Percentiles rank a stretch among this genome's conserved stretches.
These are phyloP conservation scores for Netelia virgata DNA, from an alignment of 2,888 invertebrate genomes.

Conservation along the genomic window DNA sequence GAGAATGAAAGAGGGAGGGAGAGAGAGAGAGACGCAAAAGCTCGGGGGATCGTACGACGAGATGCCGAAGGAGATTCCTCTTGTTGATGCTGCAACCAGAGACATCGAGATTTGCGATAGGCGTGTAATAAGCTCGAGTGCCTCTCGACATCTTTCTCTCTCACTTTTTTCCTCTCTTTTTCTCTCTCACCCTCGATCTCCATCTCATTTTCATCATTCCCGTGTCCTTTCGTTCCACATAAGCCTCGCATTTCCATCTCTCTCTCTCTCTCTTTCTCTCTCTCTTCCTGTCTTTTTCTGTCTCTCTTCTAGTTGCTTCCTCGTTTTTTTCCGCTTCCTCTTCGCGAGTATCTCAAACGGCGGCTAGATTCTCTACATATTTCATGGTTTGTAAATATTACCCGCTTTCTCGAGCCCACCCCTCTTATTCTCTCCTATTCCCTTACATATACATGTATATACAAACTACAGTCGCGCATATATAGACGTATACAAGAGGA, in stretches of 20 bases:
- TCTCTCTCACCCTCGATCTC: conserved; percentile 46
- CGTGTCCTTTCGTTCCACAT: conserved; percentile 13
- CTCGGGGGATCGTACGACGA: conserved; percentile 42
- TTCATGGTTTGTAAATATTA: conserved; percentile 83
- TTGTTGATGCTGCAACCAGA: conserved; percentile 24
- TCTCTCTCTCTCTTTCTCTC: conserved; percentile 49
- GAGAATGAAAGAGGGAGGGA: not conserved
- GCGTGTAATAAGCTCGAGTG: conserved; percentile 69
- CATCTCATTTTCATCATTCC: conserved; percentile 32
- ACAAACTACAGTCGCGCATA: not conserved
- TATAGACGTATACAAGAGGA: conserved; percentile 24
- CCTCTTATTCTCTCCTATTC: not conserved
- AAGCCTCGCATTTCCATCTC: conserved; percentile 21
- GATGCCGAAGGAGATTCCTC: conserved; percentile 50
- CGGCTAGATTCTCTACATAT: conserved; percentile 76
- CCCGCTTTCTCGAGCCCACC: conserved; percentile 70
- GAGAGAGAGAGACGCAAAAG: conserved; percentile 25
- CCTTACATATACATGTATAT: conserved; percentile 12
- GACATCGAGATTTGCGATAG: conserved; percentile 66
- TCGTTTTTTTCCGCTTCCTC: conserved; percentile 43
- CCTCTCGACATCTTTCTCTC: conserved; percentile 50
- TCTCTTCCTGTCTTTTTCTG: conserved; percentile 56
- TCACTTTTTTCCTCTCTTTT: conserved; percentile 56
- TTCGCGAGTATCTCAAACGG: conserved; percentile 70
- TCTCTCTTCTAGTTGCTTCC: conserved; percentile 59